Evolutionary conservation across 92 coral and sea anemone genomes (phyloP), one percentile per base, ranked within the genome.

Genomic region (Porites rus): DNA sequence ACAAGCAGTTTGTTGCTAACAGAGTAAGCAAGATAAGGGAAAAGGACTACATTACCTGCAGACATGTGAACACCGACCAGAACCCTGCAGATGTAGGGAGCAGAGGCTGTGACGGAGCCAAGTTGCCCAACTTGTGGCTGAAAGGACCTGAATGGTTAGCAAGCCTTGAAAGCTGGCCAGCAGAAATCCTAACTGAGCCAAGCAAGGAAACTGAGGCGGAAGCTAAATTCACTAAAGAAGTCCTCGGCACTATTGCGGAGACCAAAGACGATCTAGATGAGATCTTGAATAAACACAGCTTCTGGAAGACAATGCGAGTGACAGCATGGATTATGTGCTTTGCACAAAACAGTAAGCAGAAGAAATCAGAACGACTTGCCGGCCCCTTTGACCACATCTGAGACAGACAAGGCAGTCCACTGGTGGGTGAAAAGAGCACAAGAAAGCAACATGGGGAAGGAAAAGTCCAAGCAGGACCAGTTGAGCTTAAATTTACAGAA

Each of bases 311-410:
- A 16, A 19, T 89, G 13, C 84, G 89, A 21, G 68, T 89, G 43
- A 89, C 85, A 19, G 80, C 95, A 14, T 89, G 93, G 93, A 53
- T 85, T 4, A 62, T 43, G 17, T 67, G 88, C 19, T 88, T 88
- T 51, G 19, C 77, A 1, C 16, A 10, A 58, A 92, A 81, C 69
- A 81, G 91, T 75, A 86, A 75, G 76, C 9, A 46, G 21, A 65
- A 31, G 13, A 86, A 86, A 65, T 24, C 78, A 17, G 43, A 9
- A n/a, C 88, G 69, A 50, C 51, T 24, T 28, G 3, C 4, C 4
- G 94, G 91, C 11, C 95, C 95, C 56, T 66, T 92, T 72, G 0
- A 88, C 84, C 16, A 85, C 94, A 18, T 74, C 13, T 68, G 92
- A 92, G 83, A 92, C 87, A 14, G 65, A 72, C 9, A 71, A 77